A percentile compares a stretch with the other conserved stretches of the same genome.
These are phyloP conservation scores for Onthophagus taurus DNA, from an alignment of 1,140 invertebrate genomes.

Conservation along the genomic window DNA sequence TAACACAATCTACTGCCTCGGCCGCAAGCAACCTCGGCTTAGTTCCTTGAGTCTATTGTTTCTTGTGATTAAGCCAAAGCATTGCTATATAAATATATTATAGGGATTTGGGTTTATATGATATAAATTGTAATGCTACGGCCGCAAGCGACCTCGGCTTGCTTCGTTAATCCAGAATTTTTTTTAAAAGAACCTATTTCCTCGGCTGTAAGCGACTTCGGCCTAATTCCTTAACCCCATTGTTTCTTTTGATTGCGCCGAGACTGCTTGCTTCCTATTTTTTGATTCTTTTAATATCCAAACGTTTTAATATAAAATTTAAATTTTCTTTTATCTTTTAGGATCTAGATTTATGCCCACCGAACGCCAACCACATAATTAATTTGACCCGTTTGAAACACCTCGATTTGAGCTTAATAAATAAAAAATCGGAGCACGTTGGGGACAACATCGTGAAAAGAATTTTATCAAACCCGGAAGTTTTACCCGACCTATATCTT, in stretches of 20 bases:
- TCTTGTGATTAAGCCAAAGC: too few species aligned
- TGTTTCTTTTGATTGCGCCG: not conserved
- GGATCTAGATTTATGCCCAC: too few species aligned
- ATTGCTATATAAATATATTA: too few species aligned
- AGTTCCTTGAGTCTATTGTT: too few species aligned
- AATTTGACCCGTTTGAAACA: slow-evolving; percentile 18
- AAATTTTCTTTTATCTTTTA: slow-evolving; percentile 15
- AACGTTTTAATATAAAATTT: slow-evolving; percentile 12
- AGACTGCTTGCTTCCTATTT: not conserved
- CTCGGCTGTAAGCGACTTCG: not conserved
- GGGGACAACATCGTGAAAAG: slow-evolving; percentile 40
- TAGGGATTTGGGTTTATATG: too few species aligned
- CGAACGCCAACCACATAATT: slow-evolving; percentile 14
- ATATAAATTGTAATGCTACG: too few species aligned
- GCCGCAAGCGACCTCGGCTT: too few species aligned
- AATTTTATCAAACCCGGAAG: slow-evolving; percentile 43
- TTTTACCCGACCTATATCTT: slow-evolving; percentile 51
- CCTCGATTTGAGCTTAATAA: slow-evolving; percentile 31
- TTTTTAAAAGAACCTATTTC: too few species aligned
- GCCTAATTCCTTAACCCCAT: not conserved
- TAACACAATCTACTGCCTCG: too few species aligned
- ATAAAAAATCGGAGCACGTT: slow-evolving; percentile 38
- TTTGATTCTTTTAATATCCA: not conserved
- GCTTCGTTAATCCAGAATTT: too few species aligned
- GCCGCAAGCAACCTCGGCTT: too few species aligned